Evolutionary conservation across 1,140 invertebrate genomes (phyloP).

Genomic region (Saccostrea glomerata): DNA sequence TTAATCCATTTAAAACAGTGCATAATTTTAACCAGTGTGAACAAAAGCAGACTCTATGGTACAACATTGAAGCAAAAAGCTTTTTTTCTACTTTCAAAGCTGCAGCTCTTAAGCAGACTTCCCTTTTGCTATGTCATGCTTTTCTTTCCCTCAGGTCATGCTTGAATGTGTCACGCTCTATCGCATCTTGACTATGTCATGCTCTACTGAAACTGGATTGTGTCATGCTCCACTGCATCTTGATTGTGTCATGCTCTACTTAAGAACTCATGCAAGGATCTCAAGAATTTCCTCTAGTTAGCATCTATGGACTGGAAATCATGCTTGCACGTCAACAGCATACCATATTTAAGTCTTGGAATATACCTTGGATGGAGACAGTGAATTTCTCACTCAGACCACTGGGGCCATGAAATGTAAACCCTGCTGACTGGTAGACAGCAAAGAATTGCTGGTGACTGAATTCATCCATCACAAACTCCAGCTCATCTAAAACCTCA

Average conservation of each 20-base stretch:
- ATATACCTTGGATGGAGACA: constrained; percentile 83
- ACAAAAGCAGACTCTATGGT: not conserved
- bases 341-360: no score
- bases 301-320: not conserved
- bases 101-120: not conserved
- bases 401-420: constrained; percentile 88
- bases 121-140: not conserved
- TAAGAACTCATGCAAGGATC: not conserved
- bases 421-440: constrained; percentile 89
- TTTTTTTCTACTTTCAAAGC: not conserved
- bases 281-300: not conserved
- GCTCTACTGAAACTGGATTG: no score
- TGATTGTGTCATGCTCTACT: not conserved
- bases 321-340: not conserved
- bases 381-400: constrained; percentile 85
- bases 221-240: not conserved
- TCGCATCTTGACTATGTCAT: no score
- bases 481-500: constrained; percentile 72
- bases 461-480: constrained; percentile 61
- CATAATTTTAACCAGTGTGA: not conserved
- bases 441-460: constrained; percentile 83
- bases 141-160: no score
- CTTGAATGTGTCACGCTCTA: no score
- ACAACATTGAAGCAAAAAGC: not conserved
- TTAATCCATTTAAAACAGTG: not conserved